Evolutionary conservation across 2,113 vertebrate species (phyloP).

Genomic region (Lampris megalopsis): DNA sequence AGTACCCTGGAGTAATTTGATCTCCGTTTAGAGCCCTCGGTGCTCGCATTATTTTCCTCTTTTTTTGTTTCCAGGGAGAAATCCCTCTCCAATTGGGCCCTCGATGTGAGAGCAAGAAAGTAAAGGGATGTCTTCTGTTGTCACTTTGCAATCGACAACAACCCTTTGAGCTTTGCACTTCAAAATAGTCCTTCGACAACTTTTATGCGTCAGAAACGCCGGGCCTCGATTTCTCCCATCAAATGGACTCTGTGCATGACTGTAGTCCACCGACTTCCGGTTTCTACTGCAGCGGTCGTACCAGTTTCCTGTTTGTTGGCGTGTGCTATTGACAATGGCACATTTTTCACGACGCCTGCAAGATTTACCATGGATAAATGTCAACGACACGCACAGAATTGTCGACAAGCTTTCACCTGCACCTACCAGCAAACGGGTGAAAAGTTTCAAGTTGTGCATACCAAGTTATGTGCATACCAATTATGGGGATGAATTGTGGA

Average conservation of each 20-base stretch:
- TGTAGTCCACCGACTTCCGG: no score
- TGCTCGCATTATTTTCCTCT: not conserved
- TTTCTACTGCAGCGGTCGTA: no score
- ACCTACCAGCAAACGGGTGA: no score
- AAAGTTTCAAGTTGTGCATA: no score
- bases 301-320: no score
- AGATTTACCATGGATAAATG: no score
- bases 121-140: not conserved
- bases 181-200: slow-evolving; percentile 17
- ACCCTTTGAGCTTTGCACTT: slow-evolving; percentile 29
- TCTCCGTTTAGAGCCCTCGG: slow-evolving; percentile 47
- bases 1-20: slow-evolving; percentile 57
- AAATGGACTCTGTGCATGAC: not conserved
- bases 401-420: no score
- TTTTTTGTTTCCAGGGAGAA: slow-evolving; percentile 20
- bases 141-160: not conserved
- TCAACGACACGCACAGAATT: no score
- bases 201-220: not conserved
- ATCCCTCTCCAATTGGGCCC: slow-evolving; percentile 31
- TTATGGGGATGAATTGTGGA: no score
- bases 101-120: not conserved
- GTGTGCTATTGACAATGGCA: no score
- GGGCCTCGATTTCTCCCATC: not conserved
- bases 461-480: no score
- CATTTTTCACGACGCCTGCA: no score